A percentile compares a stretch with the other conserved stretches of the same genome.
phyloP scores from a whole-genome alignment of 2,888 invertebrate species.

The Lepidonotus clava region DNA sequence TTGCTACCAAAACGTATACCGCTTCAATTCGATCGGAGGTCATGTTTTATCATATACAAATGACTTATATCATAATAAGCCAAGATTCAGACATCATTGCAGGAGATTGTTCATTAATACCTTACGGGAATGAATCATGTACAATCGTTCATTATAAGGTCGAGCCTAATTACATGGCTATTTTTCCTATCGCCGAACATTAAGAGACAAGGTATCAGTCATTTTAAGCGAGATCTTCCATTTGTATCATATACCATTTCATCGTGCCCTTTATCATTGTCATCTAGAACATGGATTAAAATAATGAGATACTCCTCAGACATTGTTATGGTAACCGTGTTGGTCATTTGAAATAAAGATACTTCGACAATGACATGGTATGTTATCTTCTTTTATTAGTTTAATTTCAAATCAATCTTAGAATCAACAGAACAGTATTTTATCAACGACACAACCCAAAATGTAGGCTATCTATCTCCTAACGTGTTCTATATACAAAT shows the following conservation, averaged over 20 bases:
- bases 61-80: neutral
- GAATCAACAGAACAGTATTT: too few species aligned
- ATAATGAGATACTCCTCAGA: conserved; percentile 14
- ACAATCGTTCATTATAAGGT: neutral
- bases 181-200: neutral
- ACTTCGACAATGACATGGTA: neutral
- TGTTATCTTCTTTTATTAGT: too few species aligned
- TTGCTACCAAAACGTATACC: neutral
- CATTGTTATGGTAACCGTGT: neutral
- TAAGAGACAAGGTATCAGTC: neutral
- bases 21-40: neutral
- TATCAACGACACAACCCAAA: too few species aligned
- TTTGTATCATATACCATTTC: conserved; percentile 10
- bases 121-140: neutral
- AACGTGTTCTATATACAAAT: too few species aligned
- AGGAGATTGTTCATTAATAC: neutral
- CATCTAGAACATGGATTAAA: neutral
- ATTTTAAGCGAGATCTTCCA: neutral
- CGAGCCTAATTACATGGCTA: neutral
- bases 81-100: neutral
- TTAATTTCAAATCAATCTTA: too few species aligned
- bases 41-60: neutral
- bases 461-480: too few species aligned
- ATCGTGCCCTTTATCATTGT: conserved; percentile 3
- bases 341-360: conserved; percentile 11